Evolutionary conservation across 1,140 invertebrate genomes (phyloP), one percentile per base, ranked within the genome.

Genomic region (Globodera rostochiensis): DNA sequence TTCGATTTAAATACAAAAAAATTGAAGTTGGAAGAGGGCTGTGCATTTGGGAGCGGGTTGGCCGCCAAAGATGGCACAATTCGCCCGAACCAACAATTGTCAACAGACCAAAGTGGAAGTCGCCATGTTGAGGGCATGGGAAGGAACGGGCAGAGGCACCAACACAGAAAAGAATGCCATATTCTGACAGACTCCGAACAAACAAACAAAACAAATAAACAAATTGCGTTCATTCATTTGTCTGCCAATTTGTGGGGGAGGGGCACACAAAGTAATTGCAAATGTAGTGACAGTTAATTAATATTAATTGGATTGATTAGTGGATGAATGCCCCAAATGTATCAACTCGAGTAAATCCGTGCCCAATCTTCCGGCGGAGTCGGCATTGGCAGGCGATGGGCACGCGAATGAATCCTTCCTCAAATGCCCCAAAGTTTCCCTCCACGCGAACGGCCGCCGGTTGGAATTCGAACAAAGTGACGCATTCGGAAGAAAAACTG

Each of bases 401-500:
- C 25, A 84, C 84, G 36, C 57, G 80, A 73, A 80, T 36, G 15
- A 84, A 21, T 69, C 83, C 83, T n/a, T 86, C 83, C 46, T n/a
- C 84, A 83, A 84, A 84, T 46, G 64, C 71, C 19, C 64, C 66
- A 6, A 8, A 67, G 46, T 47, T 57, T 50, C 83, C 84, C 36
- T 84, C 83, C n/a, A 83, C 50, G 7, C 83, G 84, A 46, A 84
- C 82, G 6, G 84, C 69, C 46, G 83, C 83, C 46, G 83, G 84
- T 8, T 66, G 83, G 25, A 85, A 67, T 9, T 83, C 83, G 50
- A 83, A 84, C n/a, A 84, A 25, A 49, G 83, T 84, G 15, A 86
- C 80, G 60, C 83, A 84, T 71, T 84, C 85, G 36, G 83, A 84
- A 9, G 83, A 80, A 83, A 87, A 84, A 25, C 81, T 83, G 25